Base-by-base conservation (phyloP, 2,888 invertebrate species). In the Metalampra italica region DNA sequence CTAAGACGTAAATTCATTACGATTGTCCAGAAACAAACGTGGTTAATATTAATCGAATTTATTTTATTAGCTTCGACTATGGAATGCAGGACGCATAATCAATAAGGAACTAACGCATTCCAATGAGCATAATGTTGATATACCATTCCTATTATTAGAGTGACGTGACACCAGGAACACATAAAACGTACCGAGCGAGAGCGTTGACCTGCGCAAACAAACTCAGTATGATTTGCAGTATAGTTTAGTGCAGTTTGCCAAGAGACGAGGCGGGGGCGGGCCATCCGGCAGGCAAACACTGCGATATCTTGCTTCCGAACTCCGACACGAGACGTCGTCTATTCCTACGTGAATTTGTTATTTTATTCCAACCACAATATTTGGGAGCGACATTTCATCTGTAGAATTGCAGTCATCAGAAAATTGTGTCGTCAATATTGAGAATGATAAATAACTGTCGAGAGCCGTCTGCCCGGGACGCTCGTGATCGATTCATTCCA, bases 121-220 rank as follows among this genome's bases (percentile, higher is more conserved):
- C 80, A 66, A 69, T 61, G 65, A 75, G 78, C 76, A 74, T 74
- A 62, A 51, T 71, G 78, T 83, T 78, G 78, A 81, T 77, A 74
- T 71, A 78, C 74, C 82, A 84, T 87, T 86, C 79, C 83, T 80
- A 82, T 84, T 87, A 87, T 82, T 88, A 85, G 84, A 78, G 75
- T 77, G 78, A 82, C 78, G 78, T 84, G 87, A 87, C 88, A 88
- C 81, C 80, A 87, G 89, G 85, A 88, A 87, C 82, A 84, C 80
- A 86, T 84, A 83, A 84, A 85, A 83, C 74, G 81, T 78, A 76
- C 68, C 69, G 71, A 66, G 62, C 67, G 77, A 75, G 88, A 75
- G 80, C 88, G 75, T 82, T 86, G 87, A 87, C 89, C 88, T 79
- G 74, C 78, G 81, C 82, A 77, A 87, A 84, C 82, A 83, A 81